Evolutionary conservation across 1,140 invertebrate genomes (phyloP).

Genomic region (Drosophila funebris): DNA sequence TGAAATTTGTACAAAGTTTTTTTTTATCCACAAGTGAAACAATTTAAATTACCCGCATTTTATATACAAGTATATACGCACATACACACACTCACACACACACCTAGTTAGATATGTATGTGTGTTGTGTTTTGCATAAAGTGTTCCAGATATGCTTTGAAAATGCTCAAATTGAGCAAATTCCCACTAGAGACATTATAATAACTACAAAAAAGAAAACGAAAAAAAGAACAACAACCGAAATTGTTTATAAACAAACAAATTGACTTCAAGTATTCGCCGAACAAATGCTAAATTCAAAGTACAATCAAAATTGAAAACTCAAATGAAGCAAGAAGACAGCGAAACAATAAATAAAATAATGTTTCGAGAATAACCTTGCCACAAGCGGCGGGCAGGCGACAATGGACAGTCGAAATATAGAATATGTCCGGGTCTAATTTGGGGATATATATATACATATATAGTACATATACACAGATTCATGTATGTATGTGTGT

Average conservation of each 20-base stretch:
- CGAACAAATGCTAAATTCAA: slow-evolving; percentile 16
- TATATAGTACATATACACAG: neutral
- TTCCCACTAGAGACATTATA: neutral
- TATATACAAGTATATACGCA: neutral
- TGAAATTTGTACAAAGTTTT: neutral
- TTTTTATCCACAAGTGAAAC: slow-evolving; percentile 9
- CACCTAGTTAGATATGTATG: neutral
- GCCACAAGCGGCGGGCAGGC: slow-evolving; percentile 9
- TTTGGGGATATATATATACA: neutral
- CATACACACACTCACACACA: neutral
- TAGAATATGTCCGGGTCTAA: neutral
- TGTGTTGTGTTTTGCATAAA: neutral
- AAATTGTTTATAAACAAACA: slow-evolving; percentile 51
- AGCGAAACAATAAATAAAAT: slow-evolving; percentile 7
- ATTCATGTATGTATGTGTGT: neutral
- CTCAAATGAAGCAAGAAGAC: neutral
- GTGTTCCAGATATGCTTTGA: neutral
- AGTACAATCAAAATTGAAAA: slow-evolving; percentile 5
- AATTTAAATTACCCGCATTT: slow-evolving; percentile 21
- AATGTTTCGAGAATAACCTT: slow-evolving; percentile 3
- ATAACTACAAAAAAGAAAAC: slow-evolving; percentile 1
- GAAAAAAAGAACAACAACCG: slow-evolving; percentile 5
- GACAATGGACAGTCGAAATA: slow-evolving; percentile 15
- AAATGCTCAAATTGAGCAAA: neutral
- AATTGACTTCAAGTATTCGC: slow-evolving; percentile 38